A percentile compares a stretch with the other conserved stretches of the same genome.
Evolutionary conservation across 1,140 invertebrate species (phyloP).

Genomic region (Drosophila nigrodunni): DNA sequence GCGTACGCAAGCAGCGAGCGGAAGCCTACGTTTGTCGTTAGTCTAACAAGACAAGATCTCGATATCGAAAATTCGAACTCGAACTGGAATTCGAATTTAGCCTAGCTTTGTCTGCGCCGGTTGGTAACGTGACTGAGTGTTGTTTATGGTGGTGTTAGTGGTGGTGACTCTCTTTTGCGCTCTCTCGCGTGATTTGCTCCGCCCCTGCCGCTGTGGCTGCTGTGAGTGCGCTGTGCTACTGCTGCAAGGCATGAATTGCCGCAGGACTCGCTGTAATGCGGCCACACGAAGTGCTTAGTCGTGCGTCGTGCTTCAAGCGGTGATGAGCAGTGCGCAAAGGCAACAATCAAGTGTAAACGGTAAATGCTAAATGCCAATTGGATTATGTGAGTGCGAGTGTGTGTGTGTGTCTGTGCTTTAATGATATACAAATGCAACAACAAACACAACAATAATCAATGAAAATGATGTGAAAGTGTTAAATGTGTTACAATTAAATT

Average conservation of each 20-base stretch:
- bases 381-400: constrained; percentile 51
- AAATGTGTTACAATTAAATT: constrained; percentile 72
- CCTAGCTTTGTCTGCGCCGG: constrained; percentile 34
- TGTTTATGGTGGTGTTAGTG: constrained; percentile 15
- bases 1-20: constrained; percentile 63
- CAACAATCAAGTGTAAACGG: constrained; percentile 12
- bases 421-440: constrained; percentile 20
- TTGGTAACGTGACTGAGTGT: constrained; percentile 36
- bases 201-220: constrained; percentile 53
- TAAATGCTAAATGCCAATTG: constrained; percentile 60
- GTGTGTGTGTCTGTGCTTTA: constrained; percentile 7
- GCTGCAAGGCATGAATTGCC: constrained; percentile 73
- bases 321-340: constrained; percentile 55
- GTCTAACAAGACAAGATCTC: constrained; percentile 22
- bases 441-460: constrained; percentile 45
- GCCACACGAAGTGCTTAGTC: constrained; percentile 59
- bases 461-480: constrained; percentile 73
- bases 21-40: constrained; percentile 32
- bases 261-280: constrained; percentile 62
- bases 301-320: constrained; percentile 68
- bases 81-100: constrained; percentile 18
- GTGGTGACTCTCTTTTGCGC: constrained; percentile 23
- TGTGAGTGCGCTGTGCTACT: constrained; percentile 34
- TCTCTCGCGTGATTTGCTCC: constrained; percentile 62
- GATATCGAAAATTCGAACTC: constrained; percentile 22